phyloP scores from a whole-genome alignment of 1,140 invertebrate species.

The Aphaenogaster floridana region DNA sequence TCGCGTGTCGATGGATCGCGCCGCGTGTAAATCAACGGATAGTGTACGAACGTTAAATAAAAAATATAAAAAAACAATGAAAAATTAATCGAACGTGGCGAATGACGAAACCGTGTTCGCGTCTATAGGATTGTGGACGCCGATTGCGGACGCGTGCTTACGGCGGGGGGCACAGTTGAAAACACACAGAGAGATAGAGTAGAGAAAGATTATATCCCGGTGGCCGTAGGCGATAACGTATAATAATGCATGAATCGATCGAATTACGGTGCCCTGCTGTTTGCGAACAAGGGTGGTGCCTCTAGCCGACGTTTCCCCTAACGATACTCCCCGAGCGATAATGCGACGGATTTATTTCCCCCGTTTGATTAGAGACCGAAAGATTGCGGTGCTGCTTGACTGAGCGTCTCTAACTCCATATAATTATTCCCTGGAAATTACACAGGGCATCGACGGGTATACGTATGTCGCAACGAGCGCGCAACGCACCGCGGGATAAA shows the following conservation, averaged over 20 bases:
- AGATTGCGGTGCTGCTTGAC: neutral
- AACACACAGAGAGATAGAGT: neutral
- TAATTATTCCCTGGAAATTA: slow-evolving; percentile 22
- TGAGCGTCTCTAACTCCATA: neutral
- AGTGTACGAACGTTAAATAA: neutral
- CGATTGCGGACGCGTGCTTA: neutral
- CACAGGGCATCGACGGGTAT: neutral
- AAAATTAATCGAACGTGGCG: neutral
- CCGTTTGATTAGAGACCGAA: neutral
- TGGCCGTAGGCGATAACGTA: slow-evolving; percentile 6
- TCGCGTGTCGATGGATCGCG: slow-evolving; percentile 6
- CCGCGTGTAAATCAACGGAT: slow-evolving; percentile 53
- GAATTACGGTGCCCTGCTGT: neutral
- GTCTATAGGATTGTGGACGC: neutral
- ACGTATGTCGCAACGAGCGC: neutral
- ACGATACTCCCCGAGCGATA: neutral
- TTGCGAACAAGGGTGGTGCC: neutral
- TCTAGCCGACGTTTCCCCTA: neutral
- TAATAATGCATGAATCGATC: slow-evolving; percentile 30
- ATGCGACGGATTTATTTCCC: neutral
- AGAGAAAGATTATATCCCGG: neutral
- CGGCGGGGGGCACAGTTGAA: neutral
- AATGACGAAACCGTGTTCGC: neutral
- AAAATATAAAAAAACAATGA: neutral
- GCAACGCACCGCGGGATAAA: slow-evolving; percentile 31